Percentiles rank a stretch among this genome's conserved stretches.
phyloP scores from a whole-genome alignment of 2,888 invertebrate species.

The Ariolimax columbianus region DNA sequence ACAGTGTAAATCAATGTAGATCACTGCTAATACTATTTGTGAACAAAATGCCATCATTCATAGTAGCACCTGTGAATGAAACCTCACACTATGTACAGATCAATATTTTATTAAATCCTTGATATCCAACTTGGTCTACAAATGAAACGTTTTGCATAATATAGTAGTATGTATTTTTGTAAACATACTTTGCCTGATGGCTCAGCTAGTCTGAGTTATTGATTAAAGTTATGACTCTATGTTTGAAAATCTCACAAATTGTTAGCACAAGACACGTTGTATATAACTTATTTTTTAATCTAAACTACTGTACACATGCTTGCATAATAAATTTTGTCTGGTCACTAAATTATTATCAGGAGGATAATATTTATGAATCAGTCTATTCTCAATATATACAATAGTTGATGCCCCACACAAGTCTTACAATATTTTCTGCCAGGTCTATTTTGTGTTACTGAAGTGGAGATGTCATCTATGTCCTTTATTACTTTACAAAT shows the following conservation, averaged over 20 bases:
- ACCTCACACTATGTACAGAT: background rate
- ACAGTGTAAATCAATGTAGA: background rate
- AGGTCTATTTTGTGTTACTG: background rate
- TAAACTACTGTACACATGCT: background rate
- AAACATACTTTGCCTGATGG: background rate
- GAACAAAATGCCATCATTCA: no score
- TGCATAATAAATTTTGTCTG: no score
- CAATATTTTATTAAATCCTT: background rate
- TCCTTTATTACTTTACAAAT: background rate
- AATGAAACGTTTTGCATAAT: slow-evolving; percentile 23
- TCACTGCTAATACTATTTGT: background rate
- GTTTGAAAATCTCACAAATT: no score
- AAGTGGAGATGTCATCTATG: background rate
- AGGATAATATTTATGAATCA: background rate
- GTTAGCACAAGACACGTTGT: background rate
- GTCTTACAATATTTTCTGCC: background rate
- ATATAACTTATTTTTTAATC: no score
- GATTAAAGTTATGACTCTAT: background rate
- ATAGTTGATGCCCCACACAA: background rate
- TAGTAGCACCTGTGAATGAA: background rate
- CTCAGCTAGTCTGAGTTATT: background rate
- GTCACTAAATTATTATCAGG: no score
- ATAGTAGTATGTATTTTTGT: background rate
- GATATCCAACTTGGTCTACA: background rate
- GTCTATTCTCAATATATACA: background rate